Evolutionary conservation across 64 coral and sea anemone species (phyloP).

Genomic region (Exaiptasia diaphana): DNA sequence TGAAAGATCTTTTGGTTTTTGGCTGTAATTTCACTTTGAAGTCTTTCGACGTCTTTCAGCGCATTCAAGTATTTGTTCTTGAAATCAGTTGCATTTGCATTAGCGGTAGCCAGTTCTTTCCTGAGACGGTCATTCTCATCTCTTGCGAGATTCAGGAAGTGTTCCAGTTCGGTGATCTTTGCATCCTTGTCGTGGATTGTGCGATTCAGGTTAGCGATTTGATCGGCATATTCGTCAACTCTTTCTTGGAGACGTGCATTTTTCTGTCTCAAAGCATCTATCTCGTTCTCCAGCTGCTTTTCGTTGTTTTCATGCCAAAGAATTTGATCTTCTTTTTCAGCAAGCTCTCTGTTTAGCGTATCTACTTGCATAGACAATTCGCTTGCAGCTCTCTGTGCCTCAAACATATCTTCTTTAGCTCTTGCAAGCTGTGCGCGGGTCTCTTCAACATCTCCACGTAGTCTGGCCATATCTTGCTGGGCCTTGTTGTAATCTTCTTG

Average conservation of each 20-base stretch:
- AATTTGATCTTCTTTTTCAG: conserved; percentile 63
- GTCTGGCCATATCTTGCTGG: conserved; percentile 58
- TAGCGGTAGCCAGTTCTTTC: conserved; percentile 57
- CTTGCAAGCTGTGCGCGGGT: conserved; percentile 43
- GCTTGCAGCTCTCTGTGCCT: conserved; percentile 35
- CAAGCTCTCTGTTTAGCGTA: conserved; percentile 49
- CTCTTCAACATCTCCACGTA: conserved; percentile 74
- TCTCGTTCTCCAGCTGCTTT: conserved; percentile 75
- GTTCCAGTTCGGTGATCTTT: conserved; percentile 68
- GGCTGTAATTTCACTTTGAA: conserved; percentile 63
- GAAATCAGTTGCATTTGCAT: conserved; percentile 73
- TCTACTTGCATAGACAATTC: conserved; percentile 52
- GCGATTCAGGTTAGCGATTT: conserved; percentile 40
- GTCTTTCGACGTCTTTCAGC: conserved; percentile 70
- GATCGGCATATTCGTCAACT: conserved; percentile 58
- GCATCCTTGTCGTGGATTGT: conserved; percentile 69
- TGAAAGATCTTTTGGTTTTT: conserved; percentile 77
- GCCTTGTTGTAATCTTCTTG: conserved; percentile 51
- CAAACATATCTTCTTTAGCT: conserved; percentile 47
- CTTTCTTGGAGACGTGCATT: conserved; percentile 60
- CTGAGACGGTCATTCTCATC: conserved; percentile 73
- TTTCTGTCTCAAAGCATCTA: conserved; percentile 71
- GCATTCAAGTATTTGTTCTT: conserved; percentile 89
- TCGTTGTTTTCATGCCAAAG: conserved; percentile 79
- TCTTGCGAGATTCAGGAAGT: conserved; percentile 55